Percentiles rank a stretch among this genome's conserved stretches.
phyloP scores from a whole-genome alignment of 2,888 invertebrate species.

The Malthinus flaveolus region DNA sequence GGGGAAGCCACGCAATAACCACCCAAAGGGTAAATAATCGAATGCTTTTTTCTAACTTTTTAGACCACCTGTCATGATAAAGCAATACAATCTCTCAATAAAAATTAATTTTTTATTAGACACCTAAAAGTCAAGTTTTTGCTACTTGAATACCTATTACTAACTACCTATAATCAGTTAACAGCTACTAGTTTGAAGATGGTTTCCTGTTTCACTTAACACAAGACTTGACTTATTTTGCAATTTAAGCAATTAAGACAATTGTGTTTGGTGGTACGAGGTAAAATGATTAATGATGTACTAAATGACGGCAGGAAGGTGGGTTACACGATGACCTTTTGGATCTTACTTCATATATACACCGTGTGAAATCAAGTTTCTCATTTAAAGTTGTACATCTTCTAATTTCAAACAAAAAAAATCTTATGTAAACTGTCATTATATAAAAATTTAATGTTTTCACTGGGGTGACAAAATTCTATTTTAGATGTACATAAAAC shows the following conservation, averaged over 20 bases:
- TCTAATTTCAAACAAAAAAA: not conserved
- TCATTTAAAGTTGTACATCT: constrained; percentile 3
- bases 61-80: too few relatives aligned
- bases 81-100: too few relatives aligned
- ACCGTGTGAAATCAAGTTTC: constrained; percentile 23
- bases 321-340: constrained; percentile 23
- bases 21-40: too few relatives aligned
- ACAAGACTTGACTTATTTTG: not conserved
- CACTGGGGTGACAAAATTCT: constrained; percentile 9
- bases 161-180: too few relatives aligned
- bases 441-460: not conserved
- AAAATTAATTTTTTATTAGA: too few relatives aligned
- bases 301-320: constrained; percentile 28
- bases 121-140: too few relatives aligned
- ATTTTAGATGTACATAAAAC: constrained; percentile 15
- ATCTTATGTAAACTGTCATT: constrained; percentile 1
- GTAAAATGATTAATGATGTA: constrained; percentile 23
- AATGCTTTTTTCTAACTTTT: too few relatives aligned
- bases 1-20: too few relatives aligned
- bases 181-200: too few relatives aligned
- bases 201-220: too few relatives aligned
- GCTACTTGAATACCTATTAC: too few relatives aligned
- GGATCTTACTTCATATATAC: constrained; percentile 18
- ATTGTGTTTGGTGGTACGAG: constrained; percentile 23
- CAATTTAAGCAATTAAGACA: constrained; percentile 21